Percentiles rank a stretch among this genome's conserved stretches.
phyloP scores from a whole-genome alignment of 2,113 vertebrate species.

The Polypterus bichir region DNA sequence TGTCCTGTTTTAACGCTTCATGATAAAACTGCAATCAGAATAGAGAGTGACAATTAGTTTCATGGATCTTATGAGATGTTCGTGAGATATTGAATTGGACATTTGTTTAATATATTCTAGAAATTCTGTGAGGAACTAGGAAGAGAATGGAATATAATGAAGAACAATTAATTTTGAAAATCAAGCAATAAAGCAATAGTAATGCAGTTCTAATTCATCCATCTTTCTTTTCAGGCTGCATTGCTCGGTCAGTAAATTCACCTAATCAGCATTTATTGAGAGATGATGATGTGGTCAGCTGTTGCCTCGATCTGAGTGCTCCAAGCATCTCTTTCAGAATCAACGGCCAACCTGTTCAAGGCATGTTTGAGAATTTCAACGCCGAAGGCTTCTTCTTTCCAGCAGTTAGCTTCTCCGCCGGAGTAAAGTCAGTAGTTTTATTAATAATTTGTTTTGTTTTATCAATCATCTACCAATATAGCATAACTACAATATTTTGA shows the following conservation, averaged over 20 bases:
- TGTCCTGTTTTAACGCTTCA: no score
- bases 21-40: no score
- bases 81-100: no score
- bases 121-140: no score
- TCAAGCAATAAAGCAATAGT: no score
- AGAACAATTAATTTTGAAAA: no score
- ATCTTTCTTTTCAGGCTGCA: constrained; percentile 52
- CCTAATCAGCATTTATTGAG: constrained; percentile 78
- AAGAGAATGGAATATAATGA: no score
- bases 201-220: not conserved
- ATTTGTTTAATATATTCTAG: no score
- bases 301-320: constrained; percentile 84
- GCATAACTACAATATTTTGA: not conserved
- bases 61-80: no score
- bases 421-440: constrained; percentile 71
- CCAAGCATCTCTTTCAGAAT: constrained; percentile 94
- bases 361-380: constrained; percentile 98
- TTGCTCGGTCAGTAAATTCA: constrained; percentile 77
- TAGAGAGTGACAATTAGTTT: no score
- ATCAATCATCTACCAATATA: not conserved
- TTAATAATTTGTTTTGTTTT: not conserved
- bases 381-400: constrained; percentile 88
- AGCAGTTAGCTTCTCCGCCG: constrained; percentile 85
- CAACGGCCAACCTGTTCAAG: constrained; percentile 91
- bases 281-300: constrained; percentile 87